Base-by-base conservation (phyloP, 2,113 vertebrate genomes). In the Paradoxurus hermaphroditus region DNA sequence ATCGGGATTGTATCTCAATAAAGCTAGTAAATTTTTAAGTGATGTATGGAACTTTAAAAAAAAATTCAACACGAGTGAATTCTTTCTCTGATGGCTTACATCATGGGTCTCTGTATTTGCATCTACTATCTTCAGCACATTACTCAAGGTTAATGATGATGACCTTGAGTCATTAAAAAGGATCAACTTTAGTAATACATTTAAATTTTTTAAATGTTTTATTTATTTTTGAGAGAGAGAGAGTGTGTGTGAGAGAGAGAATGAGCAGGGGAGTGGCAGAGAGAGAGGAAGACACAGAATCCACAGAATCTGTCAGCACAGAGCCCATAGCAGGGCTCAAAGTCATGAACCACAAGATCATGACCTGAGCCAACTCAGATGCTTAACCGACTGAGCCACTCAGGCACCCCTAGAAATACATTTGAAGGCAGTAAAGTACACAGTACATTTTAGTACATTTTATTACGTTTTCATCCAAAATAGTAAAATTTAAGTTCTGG, bases 401-500 rank as follows among this genome's bases (percentile, higher is more conserved):
- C 53, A 56, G 53, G 19, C 6, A 19, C 53, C 53, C 53, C 19
- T 41, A 70, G 34, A 19, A n/a, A 86, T 78, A 86, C 18, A 51
- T 79, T 70, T 59, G 81, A 86, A 79, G 49, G 34, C 34, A 91
- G 87, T 31, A 95, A 86, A 91, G 34, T 39, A 84, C 46, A 53
- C 5, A 51, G 46, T 77, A 44, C 36, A 46, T 59, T 44, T 63
- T 59, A 56, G 18, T 46, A 44, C 36, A 85, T 46, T 46, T 73
- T 68, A 59, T 9, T 59, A 90, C 73, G n/a, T 79, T 94, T 95
- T 91, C 39, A 95, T 25, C 31, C 59, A 90, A 91, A 95, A 56
- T 73, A 23, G 78, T 84, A 77, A 67, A 68, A 90, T 49, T 78
- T 67, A 68, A 78, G 18, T 78, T 85, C 56, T 59, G 25, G 21